Conservation (phyloP, 2,797 vertebrate species). For the Trachops cirrhosus region DNA sequence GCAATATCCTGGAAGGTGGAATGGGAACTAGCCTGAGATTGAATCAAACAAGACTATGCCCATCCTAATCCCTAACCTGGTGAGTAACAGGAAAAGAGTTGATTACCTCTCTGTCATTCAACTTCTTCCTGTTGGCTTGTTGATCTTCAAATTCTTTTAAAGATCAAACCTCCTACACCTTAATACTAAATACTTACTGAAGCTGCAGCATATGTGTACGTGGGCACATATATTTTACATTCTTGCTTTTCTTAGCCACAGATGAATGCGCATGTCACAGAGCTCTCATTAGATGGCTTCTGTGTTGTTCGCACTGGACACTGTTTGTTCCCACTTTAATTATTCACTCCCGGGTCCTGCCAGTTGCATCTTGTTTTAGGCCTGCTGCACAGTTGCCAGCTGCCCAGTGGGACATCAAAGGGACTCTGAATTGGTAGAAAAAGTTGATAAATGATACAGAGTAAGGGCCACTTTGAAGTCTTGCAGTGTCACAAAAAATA, state of each 20-base stretch:
- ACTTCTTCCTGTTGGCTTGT: neutral
- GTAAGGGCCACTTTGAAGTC: constrained; percentile 61
- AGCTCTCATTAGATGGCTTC: neutral
- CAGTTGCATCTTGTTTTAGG: constrained; percentile 28
- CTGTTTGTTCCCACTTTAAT: neutral
- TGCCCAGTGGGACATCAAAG: constrained; percentile 43
- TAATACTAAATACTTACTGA: neutral
- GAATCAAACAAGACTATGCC: neutral
- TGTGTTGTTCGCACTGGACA: neutral
- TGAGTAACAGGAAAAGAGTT: neutral
- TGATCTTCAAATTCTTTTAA: neutral
- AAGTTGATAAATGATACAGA: constrained; percentile 59
- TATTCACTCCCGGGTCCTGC: neutral
- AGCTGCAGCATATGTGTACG: neutral
- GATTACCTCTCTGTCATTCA: neutral
- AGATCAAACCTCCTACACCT: neutral
- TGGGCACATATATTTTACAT: neutral
- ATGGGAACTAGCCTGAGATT: neutral
- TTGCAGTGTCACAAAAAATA: constrained; percentile 58
- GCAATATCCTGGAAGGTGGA: neutral
- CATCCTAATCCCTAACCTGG: neutral
- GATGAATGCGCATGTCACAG: neutral
- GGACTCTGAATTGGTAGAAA: constrained; percentile 38
- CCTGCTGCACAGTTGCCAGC: constrained; percentile 6
- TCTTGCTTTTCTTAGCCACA: neutral